These are phyloP conservation scores for Cerastoderma edule DNA, from an alignment of 2,888 invertebrate species.

Conservation along the genomic window DNA sequence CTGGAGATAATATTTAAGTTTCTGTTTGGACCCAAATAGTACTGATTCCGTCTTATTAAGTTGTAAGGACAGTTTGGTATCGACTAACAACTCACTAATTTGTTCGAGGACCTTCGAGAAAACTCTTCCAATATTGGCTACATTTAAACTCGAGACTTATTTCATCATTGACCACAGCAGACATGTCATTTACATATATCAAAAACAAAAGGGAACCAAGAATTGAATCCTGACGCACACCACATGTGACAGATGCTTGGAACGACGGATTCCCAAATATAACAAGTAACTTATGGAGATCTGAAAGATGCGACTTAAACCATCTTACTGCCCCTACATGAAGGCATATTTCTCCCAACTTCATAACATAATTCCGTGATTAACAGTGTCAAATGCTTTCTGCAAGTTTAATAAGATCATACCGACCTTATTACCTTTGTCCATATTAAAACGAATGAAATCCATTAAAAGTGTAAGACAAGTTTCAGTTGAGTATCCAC, in stretches of 20 bases:
- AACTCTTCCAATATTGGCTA: not conserved
- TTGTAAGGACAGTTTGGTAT: too few relatives aligned
- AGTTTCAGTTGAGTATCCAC: conserved; percentile 30
- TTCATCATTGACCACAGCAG: conserved; percentile 15
- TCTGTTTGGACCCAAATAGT: too few relatives aligned
- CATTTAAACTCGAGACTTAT: too few relatives aligned
- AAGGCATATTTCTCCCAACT: conserved; percentile 19
- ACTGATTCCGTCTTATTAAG: too few relatives aligned
- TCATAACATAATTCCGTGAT: too few relatives aligned
- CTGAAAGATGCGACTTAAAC: conserved; percentile 33
- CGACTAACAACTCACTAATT: too few relatives aligned
- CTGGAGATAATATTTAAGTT: too few relatives aligned
- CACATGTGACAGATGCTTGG: not conserved
- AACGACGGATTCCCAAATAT: not conserved
- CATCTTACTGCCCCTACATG: conserved; percentile 8
- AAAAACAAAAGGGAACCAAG: not conserved
- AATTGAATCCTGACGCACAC: too few relatives aligned
- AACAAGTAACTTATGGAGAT: conserved; percentile 21
- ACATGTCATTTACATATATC: conserved; percentile 4
- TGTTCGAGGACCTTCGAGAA: too few relatives aligned
- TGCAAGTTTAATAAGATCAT: too few relatives aligned
- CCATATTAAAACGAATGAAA: conserved; percentile 32
- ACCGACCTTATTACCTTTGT: too few relatives aligned
- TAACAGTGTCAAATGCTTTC: too few relatives aligned
- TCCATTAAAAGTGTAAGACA: conserved; percentile 32